Evolutionary conservation across 2,113 vertebrate genomes (phyloP).

Genomic region (Loxodonta africana): DNA sequence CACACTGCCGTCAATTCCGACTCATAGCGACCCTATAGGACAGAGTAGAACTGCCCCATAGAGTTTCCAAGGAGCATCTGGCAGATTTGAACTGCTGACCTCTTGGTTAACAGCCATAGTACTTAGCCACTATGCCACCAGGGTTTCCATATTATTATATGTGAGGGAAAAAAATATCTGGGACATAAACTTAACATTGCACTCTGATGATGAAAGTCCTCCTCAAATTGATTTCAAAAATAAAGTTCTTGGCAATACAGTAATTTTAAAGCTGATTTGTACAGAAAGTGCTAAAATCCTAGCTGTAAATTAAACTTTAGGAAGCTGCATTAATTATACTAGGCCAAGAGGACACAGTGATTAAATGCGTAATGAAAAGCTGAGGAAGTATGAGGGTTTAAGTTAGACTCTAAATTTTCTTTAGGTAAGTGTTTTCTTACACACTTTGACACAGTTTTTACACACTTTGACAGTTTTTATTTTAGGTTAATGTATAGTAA

Average conservation of each 20-base stretch:
- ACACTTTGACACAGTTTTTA: neutral
- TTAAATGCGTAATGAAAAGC: constrained; percentile 31
- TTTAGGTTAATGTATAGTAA: neutral
- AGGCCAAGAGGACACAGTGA: neutral
- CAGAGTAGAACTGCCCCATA: too few relatives aligned
- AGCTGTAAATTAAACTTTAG: neutral
- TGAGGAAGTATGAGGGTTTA: neutral
- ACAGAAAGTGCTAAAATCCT: neutral
- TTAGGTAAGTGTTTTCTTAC: neutral
- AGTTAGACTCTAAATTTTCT: neutral
- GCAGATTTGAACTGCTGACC: too few relatives aligned
- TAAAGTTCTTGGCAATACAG: neutral
- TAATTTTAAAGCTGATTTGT: neutral
- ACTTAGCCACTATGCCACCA: too few relatives aligned
- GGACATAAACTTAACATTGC: neutral
- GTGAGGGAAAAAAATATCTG: neutral
- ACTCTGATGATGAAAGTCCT: neutral
- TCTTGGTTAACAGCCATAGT: too few relatives aligned
- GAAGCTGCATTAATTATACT: neutral
- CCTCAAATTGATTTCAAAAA: neutral
- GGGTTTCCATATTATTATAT: neutral
- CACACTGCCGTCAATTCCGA: too few relatives aligned
- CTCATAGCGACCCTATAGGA: too few relatives aligned
- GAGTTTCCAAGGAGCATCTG: too few relatives aligned
- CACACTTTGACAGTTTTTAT: neutral